phyloP scores from a whole-genome alignment of 2,797 vertebrate species.

The Brachymystax lenok region DNA sequence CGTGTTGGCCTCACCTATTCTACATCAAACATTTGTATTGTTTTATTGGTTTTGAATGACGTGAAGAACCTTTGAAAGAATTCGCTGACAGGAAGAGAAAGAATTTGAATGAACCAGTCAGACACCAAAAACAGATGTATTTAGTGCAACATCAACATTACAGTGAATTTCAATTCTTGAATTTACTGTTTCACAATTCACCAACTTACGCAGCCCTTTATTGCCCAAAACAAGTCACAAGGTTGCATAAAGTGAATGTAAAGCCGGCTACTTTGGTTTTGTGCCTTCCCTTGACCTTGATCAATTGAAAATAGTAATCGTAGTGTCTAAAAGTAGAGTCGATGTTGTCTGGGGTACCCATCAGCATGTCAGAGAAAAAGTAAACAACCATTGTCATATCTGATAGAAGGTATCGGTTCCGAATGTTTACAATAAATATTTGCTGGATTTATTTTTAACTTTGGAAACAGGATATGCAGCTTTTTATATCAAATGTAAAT shows the following conservation, averaged over 20 bases:
- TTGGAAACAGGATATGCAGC: constrained; percentile 70
- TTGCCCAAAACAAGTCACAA: background rate
- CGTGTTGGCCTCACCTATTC: background rate
- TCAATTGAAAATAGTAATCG: background rate
- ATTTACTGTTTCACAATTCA: background rate
- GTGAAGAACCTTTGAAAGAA: background rate
- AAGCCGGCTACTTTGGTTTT: too few species aligned
- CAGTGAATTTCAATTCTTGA: background rate
- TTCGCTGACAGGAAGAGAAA: background rate
- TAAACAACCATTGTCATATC: constrained; percentile 29
- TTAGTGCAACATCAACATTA: background rate
- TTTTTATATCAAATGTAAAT: constrained; percentile 78
- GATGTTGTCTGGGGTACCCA: constrained; percentile 45
- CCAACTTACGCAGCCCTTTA: background rate
- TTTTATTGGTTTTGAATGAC: background rate
- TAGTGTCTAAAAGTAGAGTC: background rate
- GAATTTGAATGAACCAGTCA: background rate
- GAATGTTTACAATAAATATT: constrained; percentile 57
- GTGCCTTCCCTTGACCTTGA: background rate
- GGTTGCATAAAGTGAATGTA: background rate
- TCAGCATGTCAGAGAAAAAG: constrained; percentile 10
- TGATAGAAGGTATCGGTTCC: constrained; percentile 40
- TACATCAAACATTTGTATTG: background rate
- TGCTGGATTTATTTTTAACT: constrained; percentile 69
- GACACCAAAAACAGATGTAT: background rate